Evolutionary conservation across 2,113 vertebrate genomes (phyloP).

Genomic region (Eulacestoma nigropectus): DNA sequence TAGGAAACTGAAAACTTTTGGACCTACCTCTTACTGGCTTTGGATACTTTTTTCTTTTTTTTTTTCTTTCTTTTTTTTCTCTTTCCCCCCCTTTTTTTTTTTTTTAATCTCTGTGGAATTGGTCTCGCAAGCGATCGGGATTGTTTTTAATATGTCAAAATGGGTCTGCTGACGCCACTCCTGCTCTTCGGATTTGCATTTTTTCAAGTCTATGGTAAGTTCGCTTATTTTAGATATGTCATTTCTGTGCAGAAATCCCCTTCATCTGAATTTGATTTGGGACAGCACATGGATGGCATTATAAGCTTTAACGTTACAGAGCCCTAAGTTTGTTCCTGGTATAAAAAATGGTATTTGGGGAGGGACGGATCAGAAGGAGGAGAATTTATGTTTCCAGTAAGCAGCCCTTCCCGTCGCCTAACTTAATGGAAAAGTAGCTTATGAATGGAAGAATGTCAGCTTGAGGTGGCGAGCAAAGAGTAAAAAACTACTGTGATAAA

Average conservation of each 20-base stretch:
- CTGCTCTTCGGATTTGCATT: slow-evolving; percentile 90
- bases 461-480: not conserved
- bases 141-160: slow-evolving; percentile 92
- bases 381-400: slow-evolving; percentile 20
- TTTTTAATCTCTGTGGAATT: slow-evolving; percentile 73
- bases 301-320: slow-evolving; percentile 16
- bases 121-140: slow-evolving; percentile 75
- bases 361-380: not conserved
- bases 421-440: not conserved
- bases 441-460: not conserved
- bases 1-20: slow-evolving; percentile 73
- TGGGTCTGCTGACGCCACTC: slow-evolving; percentile 90
- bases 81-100: not conserved
- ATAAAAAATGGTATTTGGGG: not conserved
- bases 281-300: slow-evolving; percentile 49
- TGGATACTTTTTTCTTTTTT: slow-evolving; percentile 66
- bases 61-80: not conserved
- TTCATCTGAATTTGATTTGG: slow-evolving; percentile 32
- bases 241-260: not conserved
- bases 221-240: slow-evolving; percentile 13
- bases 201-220: slow-evolving; percentile 91
- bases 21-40: slow-evolving; percentile 75
- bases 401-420: not conserved
- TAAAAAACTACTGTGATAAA: not conserved
- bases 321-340: slow-evolving; percentile 8